Evolutionary conservation across 2,888 invertebrate genomes (phyloP).

Genomic region (Drosophila nigricruria): DNA sequence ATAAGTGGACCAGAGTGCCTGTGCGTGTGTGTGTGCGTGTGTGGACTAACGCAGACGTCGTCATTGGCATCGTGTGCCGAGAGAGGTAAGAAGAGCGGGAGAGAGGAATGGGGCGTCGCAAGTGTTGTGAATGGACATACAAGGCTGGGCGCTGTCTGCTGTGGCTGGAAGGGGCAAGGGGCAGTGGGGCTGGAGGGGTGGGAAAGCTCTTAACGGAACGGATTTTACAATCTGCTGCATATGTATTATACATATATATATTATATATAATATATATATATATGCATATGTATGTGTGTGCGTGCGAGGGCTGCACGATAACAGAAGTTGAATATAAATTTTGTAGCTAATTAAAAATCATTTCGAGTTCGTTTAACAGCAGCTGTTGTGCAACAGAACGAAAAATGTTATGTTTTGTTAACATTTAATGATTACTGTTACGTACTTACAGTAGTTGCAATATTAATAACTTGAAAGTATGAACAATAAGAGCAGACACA

Average conservation of each 20-base stretch:
- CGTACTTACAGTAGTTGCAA: no score
- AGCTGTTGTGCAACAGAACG: not conserved
- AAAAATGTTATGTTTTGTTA: not conserved
- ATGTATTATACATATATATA: slow-evolving; percentile 17
- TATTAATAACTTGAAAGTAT: not conserved
- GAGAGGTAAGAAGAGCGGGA: not conserved
- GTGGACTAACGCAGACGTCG: slow-evolving; percentile 67
- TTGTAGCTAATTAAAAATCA: not conserved
- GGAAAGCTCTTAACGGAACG: slow-evolving; percentile 45
- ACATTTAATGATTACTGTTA: not conserved
- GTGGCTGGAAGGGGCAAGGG: not conserved
- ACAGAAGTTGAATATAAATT: not conserved
- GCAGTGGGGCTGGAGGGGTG: not conserved
- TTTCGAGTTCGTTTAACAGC: not conserved
- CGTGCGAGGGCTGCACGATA: slow-evolving; percentile 28
- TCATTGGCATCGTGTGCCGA: slow-evolving; percentile 34
- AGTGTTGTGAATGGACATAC: slow-evolving; percentile 78
- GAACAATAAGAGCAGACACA: not conserved
- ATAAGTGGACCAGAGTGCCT: slow-evolving; percentile 74
- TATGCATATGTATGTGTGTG: not conserved
- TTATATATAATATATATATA: slow-evolving; percentile 10
- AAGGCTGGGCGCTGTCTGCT: slow-evolving; percentile 46
- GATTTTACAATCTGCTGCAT: slow-evolving; percentile 72
- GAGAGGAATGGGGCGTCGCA: slow-evolving; percentile 57
- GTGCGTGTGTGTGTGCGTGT: slow-evolving; percentile 29